A percentile compares a stretch with the other conserved stretches of the same genome.
Evolutionary conservation across 53 echinoderm and acorn worm species (phyloP).

Genomic region (Paracentrotus lividus): DNA sequence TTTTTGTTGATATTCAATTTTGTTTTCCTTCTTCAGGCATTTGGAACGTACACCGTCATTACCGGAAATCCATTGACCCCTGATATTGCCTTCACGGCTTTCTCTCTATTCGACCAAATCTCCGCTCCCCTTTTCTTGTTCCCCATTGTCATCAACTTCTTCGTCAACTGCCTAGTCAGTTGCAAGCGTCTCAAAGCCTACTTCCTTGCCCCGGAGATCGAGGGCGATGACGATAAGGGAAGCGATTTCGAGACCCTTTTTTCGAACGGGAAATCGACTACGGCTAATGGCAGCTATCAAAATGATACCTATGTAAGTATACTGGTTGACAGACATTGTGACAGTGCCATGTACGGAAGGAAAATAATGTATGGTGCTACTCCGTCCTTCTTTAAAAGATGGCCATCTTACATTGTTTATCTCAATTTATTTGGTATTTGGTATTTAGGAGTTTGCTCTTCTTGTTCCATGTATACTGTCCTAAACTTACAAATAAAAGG

Average conservation of each 20-base stretch:
- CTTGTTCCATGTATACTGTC: too few relatives aligned
- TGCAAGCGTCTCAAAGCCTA: conserved; percentile 70
- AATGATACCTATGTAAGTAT: background rate
- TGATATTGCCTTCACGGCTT: conserved; percentile 83
- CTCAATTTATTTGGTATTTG: too few relatives aligned
- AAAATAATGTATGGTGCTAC: too few relatives aligned
- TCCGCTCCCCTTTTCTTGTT: conserved; percentile 72
- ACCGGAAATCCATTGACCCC: conserved; percentile 80
- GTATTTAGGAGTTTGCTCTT: too few relatives aligned
- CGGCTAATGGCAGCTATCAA: conserved; percentile 5
- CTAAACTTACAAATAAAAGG: too few relatives aligned
- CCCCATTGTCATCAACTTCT: conserved; percentile 71
- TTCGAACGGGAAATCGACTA: background rate
- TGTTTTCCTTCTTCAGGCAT: conserved; percentile 61
- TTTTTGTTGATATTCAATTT: background rate
- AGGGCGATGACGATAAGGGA: conserved; percentile 10
- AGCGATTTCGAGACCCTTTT: conserved; percentile 27
- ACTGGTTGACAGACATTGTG: too few relatives aligned
- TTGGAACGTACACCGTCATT: conserved; percentile 72
- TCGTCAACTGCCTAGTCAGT: conserved; percentile 77
- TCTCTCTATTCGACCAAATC: conserved; percentile 79
- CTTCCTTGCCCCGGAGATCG: conserved; percentile 77
- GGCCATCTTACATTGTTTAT: too few relatives aligned
- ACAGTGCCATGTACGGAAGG: too few relatives aligned
- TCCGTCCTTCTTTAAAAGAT: too few relatives aligned